Evolutionary conservation across 1,140 invertebrate species (phyloP), one percentile per base, ranked within the genome.

Genomic region (Rhyacophila brunnea): DNA sequence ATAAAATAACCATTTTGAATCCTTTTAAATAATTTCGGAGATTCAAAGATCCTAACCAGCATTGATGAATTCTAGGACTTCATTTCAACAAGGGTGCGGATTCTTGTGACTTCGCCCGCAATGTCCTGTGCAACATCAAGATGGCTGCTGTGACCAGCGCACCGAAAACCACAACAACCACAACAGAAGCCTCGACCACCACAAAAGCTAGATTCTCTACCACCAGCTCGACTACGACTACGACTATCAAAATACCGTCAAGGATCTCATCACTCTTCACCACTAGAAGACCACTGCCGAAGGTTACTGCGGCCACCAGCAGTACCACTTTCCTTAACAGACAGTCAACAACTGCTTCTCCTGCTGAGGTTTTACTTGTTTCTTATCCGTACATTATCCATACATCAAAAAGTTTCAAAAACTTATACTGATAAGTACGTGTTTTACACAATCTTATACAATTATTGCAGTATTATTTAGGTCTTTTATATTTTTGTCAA

Each of bases 11-110:
- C 9, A 28, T 28, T 28, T 28, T 28, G 3, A 5, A 3, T 28
- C 9, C 23, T 5, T 28, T 28, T 28, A 5, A 28, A 28, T 5
- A 5, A 9, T 28, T 28, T 28, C 23, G 9, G 9, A 28, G 9
- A 28, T 28, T n/a, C n/a, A n/a, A n/a, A n/a, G n/a, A 9, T 28
- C 9, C 23, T 28, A 5, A 28, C 9, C 23, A 28, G 9, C 23
- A 28, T 5, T 9, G 9, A 28, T 28, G 23, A 28, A n/a, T 66
- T 68, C 6, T 72, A 87, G 89, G 91, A 36, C 74, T 96, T 13
- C 92, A 87, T 68, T 96, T 96, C 75, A 96, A 95, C 74, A 93
- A 93, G 66, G 85, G 85, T 4, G 91, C 92, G 0, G 92, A 95
- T 70, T 94, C 92, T 3, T 96, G 93, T 69, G 93, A 96, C 70